phyloP scores from a whole-genome alignment of 2,888 invertebrate genomes.

The Apamea crenata region DNA sequence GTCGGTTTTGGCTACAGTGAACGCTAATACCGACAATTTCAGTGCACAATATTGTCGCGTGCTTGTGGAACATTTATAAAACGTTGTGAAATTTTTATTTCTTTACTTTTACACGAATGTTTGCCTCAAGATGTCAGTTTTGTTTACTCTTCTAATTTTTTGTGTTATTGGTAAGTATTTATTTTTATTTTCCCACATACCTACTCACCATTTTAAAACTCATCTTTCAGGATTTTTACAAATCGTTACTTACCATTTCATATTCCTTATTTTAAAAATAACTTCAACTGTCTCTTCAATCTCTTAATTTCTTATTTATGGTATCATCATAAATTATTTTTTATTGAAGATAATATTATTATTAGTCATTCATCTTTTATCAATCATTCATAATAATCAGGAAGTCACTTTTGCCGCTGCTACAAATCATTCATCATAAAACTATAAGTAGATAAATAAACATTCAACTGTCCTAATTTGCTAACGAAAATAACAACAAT shows the following conservation, averaged over 20 bases:
- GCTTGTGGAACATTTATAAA: conserved; percentile 18
- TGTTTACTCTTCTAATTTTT: conserved; percentile 72
- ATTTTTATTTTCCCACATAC: background rate
- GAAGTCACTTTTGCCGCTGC: conserved; percentile 28
- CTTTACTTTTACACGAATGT: conserved; percentile 70
- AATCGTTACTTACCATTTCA: background rate
- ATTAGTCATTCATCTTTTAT: conserved; percentile 33
- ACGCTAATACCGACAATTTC: conserved; percentile 25
- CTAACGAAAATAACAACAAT: conserved; percentile 15
- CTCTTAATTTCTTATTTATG: background rate
- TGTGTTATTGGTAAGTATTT: conserved; percentile 75
- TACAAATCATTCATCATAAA: conserved; percentile 16
- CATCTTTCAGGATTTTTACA: background rate
- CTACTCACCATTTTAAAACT: background rate
- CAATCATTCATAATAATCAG: conserved; percentile 16
- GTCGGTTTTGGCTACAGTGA: conserved; percentile 49
- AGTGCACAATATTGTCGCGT: conserved; percentile 26
- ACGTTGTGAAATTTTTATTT: conserved; percentile 26
- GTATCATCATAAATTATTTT: background rate
- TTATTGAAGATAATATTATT: background rate
- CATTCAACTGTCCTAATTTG: background rate
- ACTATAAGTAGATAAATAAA: conserved; percentile 21
- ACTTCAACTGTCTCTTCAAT: background rate
- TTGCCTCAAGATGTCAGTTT: conserved; percentile 76
- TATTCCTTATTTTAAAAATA: background rate